Base-by-base conservation (phyloP, 2,797 vertebrate species). In the Sorex maritimensis region DNA sequence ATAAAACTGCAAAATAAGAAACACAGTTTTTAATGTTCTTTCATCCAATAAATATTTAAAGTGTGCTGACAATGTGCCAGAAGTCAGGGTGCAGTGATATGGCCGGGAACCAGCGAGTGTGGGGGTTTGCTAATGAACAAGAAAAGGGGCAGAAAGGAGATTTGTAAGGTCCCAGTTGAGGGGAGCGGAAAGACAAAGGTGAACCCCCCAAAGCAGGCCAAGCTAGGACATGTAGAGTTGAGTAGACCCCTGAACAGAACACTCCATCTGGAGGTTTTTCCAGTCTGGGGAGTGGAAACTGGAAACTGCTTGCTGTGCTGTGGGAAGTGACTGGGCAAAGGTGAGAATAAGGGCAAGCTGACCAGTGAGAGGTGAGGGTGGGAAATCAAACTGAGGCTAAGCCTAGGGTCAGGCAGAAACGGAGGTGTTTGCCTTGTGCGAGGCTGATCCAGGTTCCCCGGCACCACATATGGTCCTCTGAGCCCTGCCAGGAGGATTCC, bases 1-100 rank as follows among this genome's bases (percentile, higher is more conserved):
- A 68, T 52, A 74, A 81, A 84, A 94, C 4, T 46, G 58, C 63
- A 90, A 94, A 88, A 82, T 41, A 49, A 79, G 8, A 63, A 84
- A 93, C 21, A 58, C 0, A 71, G 80, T 77, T 80, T 81, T 71
- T 92, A 85, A 68, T 11, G 79, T 8, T 44, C 69, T 19, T 67
- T 82, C 46, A 86, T 28, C 21, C 17, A 81, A 65, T 38, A 81
- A 81, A 84, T 74, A 90, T 30, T 80, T 30, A 61, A 80, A 79
- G 30, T 63, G 13, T 61, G 49, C 41, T 41, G 41, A 81, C 15
- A 15, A 55, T 6, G 6, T 1, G 8, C 46, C 63, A 38, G 61
- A 77, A 77, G 34, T 74, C 65, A 21, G 30, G 23, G 55, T 26
- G 75, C 1, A 24, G 38, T 2, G n/a, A 49, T 19, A 28, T 30